Percentiles rank a stretch among this genome's conserved stretches.
Evolutionary conservation across 2,888 invertebrate species (phyloP).

Genomic region (Eledone cirrhosa): DNA sequence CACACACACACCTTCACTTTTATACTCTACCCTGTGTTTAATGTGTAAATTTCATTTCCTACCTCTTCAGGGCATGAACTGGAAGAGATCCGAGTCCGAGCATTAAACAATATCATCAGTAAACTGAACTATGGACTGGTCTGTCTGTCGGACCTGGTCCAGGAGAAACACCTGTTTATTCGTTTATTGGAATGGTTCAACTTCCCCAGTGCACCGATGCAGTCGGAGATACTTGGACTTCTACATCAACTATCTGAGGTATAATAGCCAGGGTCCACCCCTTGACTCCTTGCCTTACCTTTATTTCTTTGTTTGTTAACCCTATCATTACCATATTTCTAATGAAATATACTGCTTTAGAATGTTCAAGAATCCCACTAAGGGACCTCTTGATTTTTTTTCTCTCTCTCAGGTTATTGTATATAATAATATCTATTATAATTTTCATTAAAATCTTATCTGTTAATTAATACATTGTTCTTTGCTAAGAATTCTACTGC

Average conservation of each 20-base stretch:
- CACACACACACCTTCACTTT: too few species aligned
- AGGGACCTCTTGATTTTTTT: too few species aligned
- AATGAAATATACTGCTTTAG: too few species aligned
- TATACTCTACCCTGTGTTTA: not conserved
- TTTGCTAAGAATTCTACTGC: constrained; percentile 59
- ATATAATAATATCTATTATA: too few species aligned
- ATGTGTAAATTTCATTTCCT: not conserved
- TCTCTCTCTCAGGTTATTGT: too few species aligned
- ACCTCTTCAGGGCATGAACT: constrained; percentile 59
- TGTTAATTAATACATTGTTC: not conserved
- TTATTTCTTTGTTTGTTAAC: too few species aligned
- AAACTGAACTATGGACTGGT: constrained; percentile 64
- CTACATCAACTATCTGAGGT: constrained; percentile 60
- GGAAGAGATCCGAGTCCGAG: constrained; percentile 64
- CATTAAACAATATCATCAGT: constrained; percentile 61
- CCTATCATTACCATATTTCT: too few species aligned
- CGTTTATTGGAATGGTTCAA: constrained; percentile 66
- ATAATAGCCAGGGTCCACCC: not conserved
- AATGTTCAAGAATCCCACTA: too few species aligned
- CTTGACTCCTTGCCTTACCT: too few species aligned
- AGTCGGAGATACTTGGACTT: constrained; percentile 56
- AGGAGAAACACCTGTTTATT: constrained; percentile 63
- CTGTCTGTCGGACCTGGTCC: constrained; percentile 63
- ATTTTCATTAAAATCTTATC: too few species aligned
- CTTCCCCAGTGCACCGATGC: constrained; percentile 53